Conservation (phyloP, 2,888 invertebrate species). For the Liopterus haemorrhoidalis region DNA sequence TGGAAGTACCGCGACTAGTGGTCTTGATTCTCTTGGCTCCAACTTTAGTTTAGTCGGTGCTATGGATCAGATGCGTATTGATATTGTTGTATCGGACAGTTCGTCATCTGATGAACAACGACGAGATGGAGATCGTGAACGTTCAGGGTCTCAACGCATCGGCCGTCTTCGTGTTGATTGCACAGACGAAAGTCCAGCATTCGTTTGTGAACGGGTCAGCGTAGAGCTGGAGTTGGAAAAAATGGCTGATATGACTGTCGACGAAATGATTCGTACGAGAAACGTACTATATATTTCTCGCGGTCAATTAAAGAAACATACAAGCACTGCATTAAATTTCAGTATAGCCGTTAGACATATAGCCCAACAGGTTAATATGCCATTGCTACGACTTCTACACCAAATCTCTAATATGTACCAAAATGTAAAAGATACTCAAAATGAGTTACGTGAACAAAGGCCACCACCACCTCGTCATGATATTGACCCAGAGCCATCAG, state of each 20-base stretch:
- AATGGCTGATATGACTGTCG: slow-evolving; percentile 83
- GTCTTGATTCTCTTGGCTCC: slow-evolving; percentile 84
- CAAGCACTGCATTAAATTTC: slow-evolving; percentile 87
- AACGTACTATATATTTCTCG: slow-evolving; percentile 82
- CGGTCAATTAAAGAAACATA: slow-evolving; percentile 83
- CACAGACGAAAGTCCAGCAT: slow-evolving; percentile 72
- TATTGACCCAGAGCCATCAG: slow-evolving; percentile 4
- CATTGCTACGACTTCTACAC: slow-evolving; percentile 80
- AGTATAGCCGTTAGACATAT: slow-evolving; percentile 76
- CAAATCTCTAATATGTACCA: slow-evolving; percentile 98
- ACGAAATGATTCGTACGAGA: slow-evolving; percentile 75
- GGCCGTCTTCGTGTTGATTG: slow-evolving; percentile 6
- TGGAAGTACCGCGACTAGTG: slow-evolving; percentile 43
- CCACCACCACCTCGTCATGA: slow-evolving; percentile 44
- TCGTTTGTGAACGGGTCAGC: slow-evolving; percentile 85
- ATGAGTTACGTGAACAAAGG: slow-evolving; percentile 75
- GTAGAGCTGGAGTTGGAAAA: slow-evolving; percentile 85
- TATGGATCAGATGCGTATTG: slow-evolving; percentile 83
- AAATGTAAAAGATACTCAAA: slow-evolving; percentile 91
- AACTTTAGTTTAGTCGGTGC: slow-evolving; percentile 77
- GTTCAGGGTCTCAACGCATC: slow-evolving; percentile 20
- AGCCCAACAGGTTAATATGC: slow-evolving; percentile 96
- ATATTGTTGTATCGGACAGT: slow-evolving; percentile 90
- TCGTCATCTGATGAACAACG: slow-evolving; percentile 59
- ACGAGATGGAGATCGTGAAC: slow-evolving; percentile 46